phyloP scores from a whole-genome alignment of 2,797 vertebrate species.

The Strix occidentalis region DNA sequence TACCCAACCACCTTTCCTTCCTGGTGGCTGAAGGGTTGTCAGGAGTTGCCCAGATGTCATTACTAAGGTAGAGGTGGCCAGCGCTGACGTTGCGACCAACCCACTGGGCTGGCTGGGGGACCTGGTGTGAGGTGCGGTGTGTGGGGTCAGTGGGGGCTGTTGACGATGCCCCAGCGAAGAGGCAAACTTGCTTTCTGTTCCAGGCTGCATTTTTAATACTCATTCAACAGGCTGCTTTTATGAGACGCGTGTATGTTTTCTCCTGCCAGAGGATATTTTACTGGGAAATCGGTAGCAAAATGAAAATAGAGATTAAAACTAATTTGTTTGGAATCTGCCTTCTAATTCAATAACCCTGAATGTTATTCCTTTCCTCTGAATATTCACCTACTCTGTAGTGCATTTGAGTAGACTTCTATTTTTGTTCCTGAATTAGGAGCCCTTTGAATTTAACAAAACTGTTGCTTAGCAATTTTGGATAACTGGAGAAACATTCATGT shows the following conservation, averaged over 20 bases:
- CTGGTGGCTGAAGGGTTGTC: background rate
- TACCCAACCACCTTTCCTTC: background rate
- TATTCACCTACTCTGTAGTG: constrained; percentile 13
- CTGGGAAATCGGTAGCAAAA: background rate
- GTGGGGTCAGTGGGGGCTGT: background rate
- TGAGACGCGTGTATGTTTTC: background rate
- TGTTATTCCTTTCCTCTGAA: background rate
- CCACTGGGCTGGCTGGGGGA: rapidly evolving
- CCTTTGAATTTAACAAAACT: constrained; percentile 47
- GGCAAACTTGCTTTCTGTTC: background rate
- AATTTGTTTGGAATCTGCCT: background rate
- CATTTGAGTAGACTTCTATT: constrained; percentile 43
- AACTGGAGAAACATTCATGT: constrained; percentile 2
- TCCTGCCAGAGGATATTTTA: background rate
- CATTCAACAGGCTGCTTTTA: background rate
- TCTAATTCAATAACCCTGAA: constrained; percentile 9
- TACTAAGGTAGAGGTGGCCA: background rate
- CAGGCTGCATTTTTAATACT: background rate
- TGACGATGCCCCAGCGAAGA: background rate
- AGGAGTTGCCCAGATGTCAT: background rate
- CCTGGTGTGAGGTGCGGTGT: background rate
- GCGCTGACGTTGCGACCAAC: rapidly evolving
- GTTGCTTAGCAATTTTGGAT: constrained; percentile 68
- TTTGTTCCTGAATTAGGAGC: constrained; percentile 27
- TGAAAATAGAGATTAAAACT: constrained; percentile 20